Evolutionary conservation across 2,797 vertebrate genomes (phyloP).

Genomic region (Pipistrellus nathusii): DNA sequence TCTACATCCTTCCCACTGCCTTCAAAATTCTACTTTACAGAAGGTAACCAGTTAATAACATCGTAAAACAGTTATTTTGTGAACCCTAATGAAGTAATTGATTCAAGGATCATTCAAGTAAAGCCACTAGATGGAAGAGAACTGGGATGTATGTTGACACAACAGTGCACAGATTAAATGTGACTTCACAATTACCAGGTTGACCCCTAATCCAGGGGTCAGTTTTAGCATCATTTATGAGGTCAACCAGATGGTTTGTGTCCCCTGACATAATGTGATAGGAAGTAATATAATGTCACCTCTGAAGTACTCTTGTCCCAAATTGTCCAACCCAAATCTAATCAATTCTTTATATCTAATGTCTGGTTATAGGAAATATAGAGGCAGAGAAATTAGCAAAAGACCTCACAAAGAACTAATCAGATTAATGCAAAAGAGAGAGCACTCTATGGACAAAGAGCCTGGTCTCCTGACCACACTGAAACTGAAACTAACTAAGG

Average conservation of each 20-base stretch:
- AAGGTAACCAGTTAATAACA: neutral
- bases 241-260: neutral
- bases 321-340: neutral
- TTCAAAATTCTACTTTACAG: neutral
- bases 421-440: neutral
- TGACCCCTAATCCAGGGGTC: neutral
- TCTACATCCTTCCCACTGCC: neutral
- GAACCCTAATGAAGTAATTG: conserved; percentile 6
- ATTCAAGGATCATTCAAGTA: conserved; percentile 12
- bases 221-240: neutral
- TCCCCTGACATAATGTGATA: neutral
- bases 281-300: neutral
- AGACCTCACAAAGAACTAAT: neutral
- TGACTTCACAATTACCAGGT: neutral
- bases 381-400: conserved; percentile 1
- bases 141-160: neutral
- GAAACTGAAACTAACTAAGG: neutral
- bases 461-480: neutral
- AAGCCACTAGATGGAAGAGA: neutral
- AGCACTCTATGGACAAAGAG: neutral
- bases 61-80: conserved; percentile 19
- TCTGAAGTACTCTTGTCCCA: neutral
- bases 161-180: neutral
- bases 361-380: neutral
- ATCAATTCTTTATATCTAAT: conserved; percentile 12